Percentiles rank a stretch among this genome's conserved stretches.
Conservation (phyloP, 1,140 invertebrate species). For the Ptiloglossa arizonensis region DNA sequence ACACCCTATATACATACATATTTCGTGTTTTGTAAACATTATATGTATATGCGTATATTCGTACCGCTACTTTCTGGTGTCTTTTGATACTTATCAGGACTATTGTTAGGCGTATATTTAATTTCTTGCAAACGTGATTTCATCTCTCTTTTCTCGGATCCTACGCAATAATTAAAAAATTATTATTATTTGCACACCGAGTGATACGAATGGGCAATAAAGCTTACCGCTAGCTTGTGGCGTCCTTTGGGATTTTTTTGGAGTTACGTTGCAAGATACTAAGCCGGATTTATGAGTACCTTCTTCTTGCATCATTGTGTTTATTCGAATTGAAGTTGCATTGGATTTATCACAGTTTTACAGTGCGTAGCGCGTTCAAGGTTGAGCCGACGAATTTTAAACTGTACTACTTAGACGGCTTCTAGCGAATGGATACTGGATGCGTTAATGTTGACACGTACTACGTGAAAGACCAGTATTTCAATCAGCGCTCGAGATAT, state of each 20-base stretch:
- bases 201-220: background rate
- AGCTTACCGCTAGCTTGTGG: constrained; percentile 5
- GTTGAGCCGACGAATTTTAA: background rate
- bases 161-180: background rate
- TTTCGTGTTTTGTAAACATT: background rate
- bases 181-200: background rate
- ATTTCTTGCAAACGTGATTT: background rate
- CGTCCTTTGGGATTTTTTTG: constrained; percentile 13
- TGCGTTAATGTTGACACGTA: too few species aligned
- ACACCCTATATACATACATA: too few species aligned
- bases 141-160: background rate
- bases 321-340: background rate
- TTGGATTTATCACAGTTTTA: too few species aligned
- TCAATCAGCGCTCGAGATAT: too few species aligned
- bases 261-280: background rate
- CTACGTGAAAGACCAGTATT: too few species aligned
- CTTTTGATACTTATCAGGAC: background rate
- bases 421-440: too few species aligned
- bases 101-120: constrained; percentile 15
- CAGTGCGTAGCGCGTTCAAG: too few species aligned
- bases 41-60: background rate
- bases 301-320: constrained; percentile 28
- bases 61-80: constrained; percentile 16
- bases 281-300: background rate
- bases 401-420: constrained; percentile 15